phyloP scores from a whole-genome alignment of 2,888 invertebrate species.

The Colostygia pectinataria region DNA sequence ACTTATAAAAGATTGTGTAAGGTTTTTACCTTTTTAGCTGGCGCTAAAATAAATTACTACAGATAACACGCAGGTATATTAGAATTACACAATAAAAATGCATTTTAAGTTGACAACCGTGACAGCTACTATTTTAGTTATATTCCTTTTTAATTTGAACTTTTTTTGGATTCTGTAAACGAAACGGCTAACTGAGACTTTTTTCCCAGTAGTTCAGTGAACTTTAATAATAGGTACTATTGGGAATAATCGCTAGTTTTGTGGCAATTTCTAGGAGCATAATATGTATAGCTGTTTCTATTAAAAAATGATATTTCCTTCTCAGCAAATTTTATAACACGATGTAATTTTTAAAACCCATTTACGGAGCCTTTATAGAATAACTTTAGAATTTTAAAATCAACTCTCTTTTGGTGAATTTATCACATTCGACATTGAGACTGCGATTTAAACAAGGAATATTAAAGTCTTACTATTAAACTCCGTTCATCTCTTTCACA shows the following conservation, averaged over 20 bases:
- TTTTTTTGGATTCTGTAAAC: not conserved
- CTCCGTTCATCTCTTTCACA: conserved; percentile 55
- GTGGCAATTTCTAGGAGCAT: no score
- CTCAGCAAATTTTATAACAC: no score
- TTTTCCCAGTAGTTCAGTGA: no score
- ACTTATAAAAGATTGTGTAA: not conserved
- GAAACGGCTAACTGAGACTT: no score
- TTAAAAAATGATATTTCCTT: no score
- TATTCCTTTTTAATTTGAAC: conserved; percentile 8
- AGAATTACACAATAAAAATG: conserved; percentile 9
- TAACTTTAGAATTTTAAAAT: no score
- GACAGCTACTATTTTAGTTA: not conserved
- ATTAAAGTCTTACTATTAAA: conserved; percentile 8
- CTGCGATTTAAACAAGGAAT: not conserved
- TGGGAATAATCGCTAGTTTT: no score
- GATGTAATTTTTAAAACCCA: no score
- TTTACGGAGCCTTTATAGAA: no score
- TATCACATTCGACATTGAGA: not conserved
- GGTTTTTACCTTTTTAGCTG: no score
- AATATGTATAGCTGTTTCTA: no score
- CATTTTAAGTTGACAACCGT: not conserved
- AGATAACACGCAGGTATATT: not conserved
- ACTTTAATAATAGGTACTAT: no score
- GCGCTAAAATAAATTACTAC: conserved; percentile 46
- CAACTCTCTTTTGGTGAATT: not conserved